A percentile compares a stretch with the other conserved stretches of the same genome.
Evolutionary conservation across 2,797 vertebrate species (phyloP).

Genomic region (Myotis vivesi): DNA sequence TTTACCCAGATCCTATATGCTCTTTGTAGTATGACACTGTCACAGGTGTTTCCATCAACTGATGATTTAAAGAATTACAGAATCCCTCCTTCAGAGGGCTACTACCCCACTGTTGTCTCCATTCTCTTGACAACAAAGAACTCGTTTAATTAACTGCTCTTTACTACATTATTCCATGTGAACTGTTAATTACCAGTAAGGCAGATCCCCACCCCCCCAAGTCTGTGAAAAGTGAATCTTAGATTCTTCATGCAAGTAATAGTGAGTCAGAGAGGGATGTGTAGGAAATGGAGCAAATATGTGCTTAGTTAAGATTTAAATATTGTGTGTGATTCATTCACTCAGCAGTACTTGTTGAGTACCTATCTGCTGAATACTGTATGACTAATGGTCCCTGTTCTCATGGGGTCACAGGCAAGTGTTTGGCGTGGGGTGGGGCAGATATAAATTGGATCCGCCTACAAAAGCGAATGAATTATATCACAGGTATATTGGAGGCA

Average conservation of each 20-base stretch:
- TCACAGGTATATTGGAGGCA: neutral
- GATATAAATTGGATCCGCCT: neutral
- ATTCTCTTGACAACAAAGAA: conserved; percentile 19
- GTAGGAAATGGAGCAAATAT: neutral
- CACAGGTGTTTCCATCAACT: neutral
- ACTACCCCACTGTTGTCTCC: neutral
- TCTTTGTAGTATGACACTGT: neutral
- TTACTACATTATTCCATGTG: neutral
- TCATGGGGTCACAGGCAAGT: neutral
- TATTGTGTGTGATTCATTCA: neutral
- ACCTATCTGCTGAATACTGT: neutral
- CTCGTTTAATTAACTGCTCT: neutral
- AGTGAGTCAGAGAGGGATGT: neutral
- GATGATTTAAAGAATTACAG: neutral
- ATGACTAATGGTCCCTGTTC: neutral
- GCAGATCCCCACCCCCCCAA: neutral
- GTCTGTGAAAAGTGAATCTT: conserved; percentile 22
- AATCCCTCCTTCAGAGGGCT: neutral
- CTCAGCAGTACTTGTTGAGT: neutral
- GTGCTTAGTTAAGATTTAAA: conserved; percentile 31
- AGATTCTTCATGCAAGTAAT: neutral
- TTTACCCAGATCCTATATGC: neutral
- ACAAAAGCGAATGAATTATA: neutral
- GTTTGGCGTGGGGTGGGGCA: neutral
- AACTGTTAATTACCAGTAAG: neutral